A percentile compares a stretch with the other conserved stretches of the same genome.
Conservation (phyloP, 1,140 invertebrate species). For the Drosophila ambigua region DNA sequence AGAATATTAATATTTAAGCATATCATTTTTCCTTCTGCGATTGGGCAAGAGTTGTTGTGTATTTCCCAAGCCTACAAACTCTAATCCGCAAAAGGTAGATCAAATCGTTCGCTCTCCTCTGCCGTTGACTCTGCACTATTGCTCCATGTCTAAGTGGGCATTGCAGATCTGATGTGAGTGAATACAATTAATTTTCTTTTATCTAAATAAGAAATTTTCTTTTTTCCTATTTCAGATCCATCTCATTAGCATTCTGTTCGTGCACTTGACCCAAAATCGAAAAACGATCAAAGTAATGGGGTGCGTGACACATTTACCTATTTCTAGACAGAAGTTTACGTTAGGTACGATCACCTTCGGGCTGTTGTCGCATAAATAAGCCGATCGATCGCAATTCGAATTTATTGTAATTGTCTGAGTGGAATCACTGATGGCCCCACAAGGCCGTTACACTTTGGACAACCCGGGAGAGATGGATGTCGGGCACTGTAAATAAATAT, state of each 20-base stretch:
- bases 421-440: slow-evolving; percentile 18
- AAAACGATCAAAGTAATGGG: slow-evolving; percentile 47
- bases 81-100: slow-evolving; percentile 83
- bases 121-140: slow-evolving; percentile 77
- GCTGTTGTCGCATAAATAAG: slow-evolving; percentile 45
- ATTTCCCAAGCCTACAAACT: slow-evolving; percentile 56
- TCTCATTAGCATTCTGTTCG: slow-evolving; percentile 46
- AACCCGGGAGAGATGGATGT: not conserved
- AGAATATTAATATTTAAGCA: not conserved
- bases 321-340: slow-evolving; percentile 47
- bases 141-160: slow-evolving; percentile 68
- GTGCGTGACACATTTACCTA: slow-evolving; percentile 58
- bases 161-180: slow-evolving; percentile 68
- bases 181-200: slow-evolving; percentile 58
- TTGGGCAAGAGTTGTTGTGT: slow-evolving; percentile 74
- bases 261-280: slow-evolving; percentile 67
- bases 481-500: not conserved
- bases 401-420: slow-evolving; percentile 53
- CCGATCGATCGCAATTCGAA: slow-evolving; percentile 49
- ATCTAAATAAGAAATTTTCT: not conserved
- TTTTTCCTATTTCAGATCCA: not conserved
- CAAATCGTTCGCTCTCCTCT: slow-evolving; percentile 71
- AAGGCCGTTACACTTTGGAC: not conserved
- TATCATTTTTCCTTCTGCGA: slow-evolving; percentile 58
- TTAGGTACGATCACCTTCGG: slow-evolving; percentile 39